Percentiles rank a stretch among this genome's conserved stretches.
Evolutionary conservation across 2,113 vertebrate species (phyloP).

Genomic region (Psephotus haematonotus): DNA sequence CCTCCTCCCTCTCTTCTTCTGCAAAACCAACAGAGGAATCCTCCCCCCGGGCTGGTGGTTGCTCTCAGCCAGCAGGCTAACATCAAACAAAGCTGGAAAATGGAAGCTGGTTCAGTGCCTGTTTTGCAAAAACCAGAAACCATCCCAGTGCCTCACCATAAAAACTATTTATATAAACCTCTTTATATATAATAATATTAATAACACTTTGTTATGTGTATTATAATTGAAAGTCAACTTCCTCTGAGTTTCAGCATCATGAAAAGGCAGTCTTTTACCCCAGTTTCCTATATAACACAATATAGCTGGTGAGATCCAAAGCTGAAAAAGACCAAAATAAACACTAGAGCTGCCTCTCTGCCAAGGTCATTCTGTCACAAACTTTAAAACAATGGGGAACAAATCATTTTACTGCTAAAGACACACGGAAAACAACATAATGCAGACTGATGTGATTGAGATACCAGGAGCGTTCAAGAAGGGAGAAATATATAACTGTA

Average conservation of each 20-base stretch:
- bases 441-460: not conserved
- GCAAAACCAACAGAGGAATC: not conserved
- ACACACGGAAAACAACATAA: not conserved
- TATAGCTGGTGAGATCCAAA: not conserved
- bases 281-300: constrained; percentile 32
- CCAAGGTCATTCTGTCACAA: not conserved
- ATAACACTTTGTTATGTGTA: not conserved
- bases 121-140: not conserved
- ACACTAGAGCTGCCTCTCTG: not conserved
- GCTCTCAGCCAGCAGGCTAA: not conserved
- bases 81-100: not conserved
- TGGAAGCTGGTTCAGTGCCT: not conserved
- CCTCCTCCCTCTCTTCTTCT: not conserved
- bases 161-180: not conserved
- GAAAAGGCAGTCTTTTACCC: not conserved
- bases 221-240: not conserved
- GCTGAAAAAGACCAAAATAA: constrained; percentile 6
- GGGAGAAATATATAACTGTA: not conserved
- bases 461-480: not conserved
- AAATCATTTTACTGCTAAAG: not conserved
- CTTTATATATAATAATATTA: not conserved
- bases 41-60: not conserved
- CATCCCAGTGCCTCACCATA: not conserved
- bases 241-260: not conserved
- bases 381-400: constrained; percentile 9